These are phyloP conservation scores for Lasioglossum villosulum DNA, from an alignment of 2,888 invertebrate species.

Conservation along the genomic window DNA sequence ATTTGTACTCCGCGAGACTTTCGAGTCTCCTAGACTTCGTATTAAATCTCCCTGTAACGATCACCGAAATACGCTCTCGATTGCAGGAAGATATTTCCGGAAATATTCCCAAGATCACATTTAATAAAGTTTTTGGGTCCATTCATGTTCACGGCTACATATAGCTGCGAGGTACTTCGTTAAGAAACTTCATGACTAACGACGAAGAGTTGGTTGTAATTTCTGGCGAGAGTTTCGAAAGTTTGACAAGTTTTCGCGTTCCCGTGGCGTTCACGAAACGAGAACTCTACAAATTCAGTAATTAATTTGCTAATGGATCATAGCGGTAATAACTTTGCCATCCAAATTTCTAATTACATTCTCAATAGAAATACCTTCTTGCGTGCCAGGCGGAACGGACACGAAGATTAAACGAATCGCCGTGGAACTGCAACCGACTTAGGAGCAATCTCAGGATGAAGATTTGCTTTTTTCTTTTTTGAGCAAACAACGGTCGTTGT, in stretches of 20 bases:
- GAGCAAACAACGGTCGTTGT: background rate
- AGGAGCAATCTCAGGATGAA: background rate
- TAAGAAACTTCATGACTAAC: constrained; percentile 62
- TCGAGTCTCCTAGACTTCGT: background rate
- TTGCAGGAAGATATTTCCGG: background rate
- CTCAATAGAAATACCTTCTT: background rate
- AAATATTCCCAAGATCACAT: constrained; percentile 37
- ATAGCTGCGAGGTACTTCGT: constrained; percentile 34
- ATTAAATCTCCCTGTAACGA: background rate
- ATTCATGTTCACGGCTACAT: constrained; percentile 36
- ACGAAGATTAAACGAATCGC: background rate
- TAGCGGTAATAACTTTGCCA: background rate
- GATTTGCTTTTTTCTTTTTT: background rate
- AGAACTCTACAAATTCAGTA: constrained; percentile 48
- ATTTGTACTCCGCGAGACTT: too few relatives aligned
- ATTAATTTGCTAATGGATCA: constrained; percentile 54
- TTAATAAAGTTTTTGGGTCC: constrained; percentile 62
- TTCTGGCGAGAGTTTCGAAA: constrained; percentile 65
- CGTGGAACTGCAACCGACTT: background rate
- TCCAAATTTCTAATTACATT: constrained; percentile 18
- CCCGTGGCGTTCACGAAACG: constrained; percentile 40
- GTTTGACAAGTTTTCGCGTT: constrained; percentile 66
- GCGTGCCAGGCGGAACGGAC: background rate
- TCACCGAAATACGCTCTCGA: background rate
- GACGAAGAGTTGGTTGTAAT: constrained; percentile 64